Conservation (phyloP, 2,113 vertebrate genomes). For the Notarius quadriscutis region DNA sequence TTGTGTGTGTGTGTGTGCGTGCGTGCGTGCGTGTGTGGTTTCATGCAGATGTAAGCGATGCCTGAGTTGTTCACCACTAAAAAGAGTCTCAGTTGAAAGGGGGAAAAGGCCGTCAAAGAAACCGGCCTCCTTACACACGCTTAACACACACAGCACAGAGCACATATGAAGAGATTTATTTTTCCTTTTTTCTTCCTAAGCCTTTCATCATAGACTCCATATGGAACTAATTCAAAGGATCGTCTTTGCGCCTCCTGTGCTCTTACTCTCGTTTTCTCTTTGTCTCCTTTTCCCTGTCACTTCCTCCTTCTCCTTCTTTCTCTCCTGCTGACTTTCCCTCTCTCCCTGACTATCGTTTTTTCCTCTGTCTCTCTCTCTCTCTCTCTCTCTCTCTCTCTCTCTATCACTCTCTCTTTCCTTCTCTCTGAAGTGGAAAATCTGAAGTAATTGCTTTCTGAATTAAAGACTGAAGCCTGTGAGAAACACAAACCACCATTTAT, state of each 20-base stretch:
- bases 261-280: conserved; percentile 28
- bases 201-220: conserved; percentile 55
- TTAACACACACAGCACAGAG: conserved; percentile 44
- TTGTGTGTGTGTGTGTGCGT: conserved; percentile 8
- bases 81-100: conserved; percentile 42
- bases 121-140: conserved; percentile 24
- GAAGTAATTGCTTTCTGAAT: conserved; percentile 79
- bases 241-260: conserved; percentile 57
- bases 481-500: conserved; percentile 68
- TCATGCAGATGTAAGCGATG: conserved; percentile 45
- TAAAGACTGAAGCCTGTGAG: conserved; percentile 69
- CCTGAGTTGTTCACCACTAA: conserved; percentile 42
- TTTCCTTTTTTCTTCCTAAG: conserved; percentile 40
- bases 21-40: conserved; percentile 27
- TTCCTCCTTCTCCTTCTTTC: conserved; percentile 51
- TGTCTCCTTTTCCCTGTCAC: conserved; percentile 55
- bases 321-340: conserved; percentile 36
- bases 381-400: conserved; percentile 50
- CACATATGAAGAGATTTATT: conserved; percentile 48
- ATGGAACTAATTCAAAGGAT: conserved; percentile 63
- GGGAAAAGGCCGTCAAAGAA: conserved; percentile 29
- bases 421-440: conserved; percentile 76
- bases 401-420: conserved; percentile 44
- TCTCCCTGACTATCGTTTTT: conserved; percentile 39
- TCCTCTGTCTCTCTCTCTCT: conserved; percentile 50